Percentiles rank a stretch among this genome's conserved stretches.
Conservation (phyloP, 2,113 vertebrate genomes). For the Larimichthys crocea region DNA sequence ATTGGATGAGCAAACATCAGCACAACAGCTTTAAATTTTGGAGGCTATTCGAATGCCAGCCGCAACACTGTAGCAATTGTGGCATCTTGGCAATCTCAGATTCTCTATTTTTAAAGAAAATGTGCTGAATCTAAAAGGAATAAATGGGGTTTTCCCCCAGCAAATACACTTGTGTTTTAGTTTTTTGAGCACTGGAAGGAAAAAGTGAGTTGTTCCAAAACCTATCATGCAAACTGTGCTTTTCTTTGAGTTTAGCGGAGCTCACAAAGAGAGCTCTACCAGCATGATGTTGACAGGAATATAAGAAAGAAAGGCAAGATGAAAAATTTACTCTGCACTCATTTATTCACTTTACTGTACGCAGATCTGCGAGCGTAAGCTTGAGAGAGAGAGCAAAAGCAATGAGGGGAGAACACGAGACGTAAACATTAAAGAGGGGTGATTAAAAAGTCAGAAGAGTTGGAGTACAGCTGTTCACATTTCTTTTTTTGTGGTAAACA, state of each 20-base stretch:
- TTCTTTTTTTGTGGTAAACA: slow-evolving; percentile 3
- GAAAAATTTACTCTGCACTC: slow-evolving; percentile 27
- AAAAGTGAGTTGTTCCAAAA: slow-evolving; percentile 34
- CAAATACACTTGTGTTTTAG: slow-evolving; percentile 28
- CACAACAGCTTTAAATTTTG: slow-evolving; percentile 49
- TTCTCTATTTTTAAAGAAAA: slow-evolving; percentile 5
- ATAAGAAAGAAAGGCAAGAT: slow-evolving; percentile 20
- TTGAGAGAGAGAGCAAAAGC: neutral
- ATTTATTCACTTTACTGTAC: slow-evolving; percentile 38
- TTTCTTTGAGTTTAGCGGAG: slow-evolving; percentile 35
- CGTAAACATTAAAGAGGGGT: neutral
- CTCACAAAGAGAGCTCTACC: slow-evolving; percentile 3
- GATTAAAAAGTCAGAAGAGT: slow-evolving; percentile 28
- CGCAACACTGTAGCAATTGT: slow-evolving; percentile 10
- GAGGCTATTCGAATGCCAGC: slow-evolving; percentile 30
- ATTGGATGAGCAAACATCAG: slow-evolving; percentile 70
- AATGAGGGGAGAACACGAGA: neutral
- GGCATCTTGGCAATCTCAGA: slow-evolving; percentile 48
- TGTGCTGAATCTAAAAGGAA: slow-evolving; percentile 12
- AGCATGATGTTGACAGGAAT: slow-evolving; percentile 31
- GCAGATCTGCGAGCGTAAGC: slow-evolving; percentile 14
- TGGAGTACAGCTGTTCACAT: slow-evolving; percentile 10
- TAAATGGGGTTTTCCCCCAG: slow-evolving; percentile 18
- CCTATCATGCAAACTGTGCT: slow-evolving; percentile 26
- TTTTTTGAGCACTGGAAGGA: slow-evolving; percentile 17